phyloP scores from a whole-genome alignment of 2,113 vertebrate genomes.

The Vicugna pacos region DNA sequence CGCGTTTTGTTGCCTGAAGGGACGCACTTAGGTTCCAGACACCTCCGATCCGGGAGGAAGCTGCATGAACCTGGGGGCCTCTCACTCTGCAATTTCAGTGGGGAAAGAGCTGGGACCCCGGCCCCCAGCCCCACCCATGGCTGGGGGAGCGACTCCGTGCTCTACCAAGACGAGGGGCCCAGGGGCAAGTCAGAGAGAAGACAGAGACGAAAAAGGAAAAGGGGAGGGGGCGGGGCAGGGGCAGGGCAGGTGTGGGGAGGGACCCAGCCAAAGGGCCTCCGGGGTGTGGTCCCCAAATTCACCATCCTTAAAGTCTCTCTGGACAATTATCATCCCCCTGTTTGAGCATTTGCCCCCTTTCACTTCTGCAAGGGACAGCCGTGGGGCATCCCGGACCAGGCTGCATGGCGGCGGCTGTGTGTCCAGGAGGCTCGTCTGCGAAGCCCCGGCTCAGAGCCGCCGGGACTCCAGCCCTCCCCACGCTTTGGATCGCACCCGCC shows the following conservation, averaged over 20 bases:
- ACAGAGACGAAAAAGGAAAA: neutral
- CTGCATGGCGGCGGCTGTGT: too few relatives aligned
- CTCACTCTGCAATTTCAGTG: too few relatives aligned
- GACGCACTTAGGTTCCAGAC: neutral
- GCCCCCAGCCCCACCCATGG: too few relatives aligned
- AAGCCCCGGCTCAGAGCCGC: too few relatives aligned
- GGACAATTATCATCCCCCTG: neutral
- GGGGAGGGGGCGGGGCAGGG: neutral
- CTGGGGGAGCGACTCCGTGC: accelerated
- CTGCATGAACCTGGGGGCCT: too few relatives aligned
- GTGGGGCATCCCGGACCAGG: neutral
- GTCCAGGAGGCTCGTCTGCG: too few relatives aligned
- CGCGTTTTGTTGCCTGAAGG: neutral
- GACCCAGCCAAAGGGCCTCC: neutral
- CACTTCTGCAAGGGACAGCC: neutral
- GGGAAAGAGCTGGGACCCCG: neutral
- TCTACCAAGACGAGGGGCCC: neutral
- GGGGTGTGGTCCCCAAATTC: neutral
- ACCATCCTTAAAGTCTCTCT: neutral
- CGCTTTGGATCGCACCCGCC: too few relatives aligned
- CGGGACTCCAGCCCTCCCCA: too few relatives aligned
- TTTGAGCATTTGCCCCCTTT: neutral
- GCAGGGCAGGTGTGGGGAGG: neutral
- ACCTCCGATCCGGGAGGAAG: neutral
- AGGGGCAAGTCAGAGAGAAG: neutral